phyloP scores from a whole-genome alignment of 1,140 invertebrate species.

The Tenebrio molitor region DNA sequence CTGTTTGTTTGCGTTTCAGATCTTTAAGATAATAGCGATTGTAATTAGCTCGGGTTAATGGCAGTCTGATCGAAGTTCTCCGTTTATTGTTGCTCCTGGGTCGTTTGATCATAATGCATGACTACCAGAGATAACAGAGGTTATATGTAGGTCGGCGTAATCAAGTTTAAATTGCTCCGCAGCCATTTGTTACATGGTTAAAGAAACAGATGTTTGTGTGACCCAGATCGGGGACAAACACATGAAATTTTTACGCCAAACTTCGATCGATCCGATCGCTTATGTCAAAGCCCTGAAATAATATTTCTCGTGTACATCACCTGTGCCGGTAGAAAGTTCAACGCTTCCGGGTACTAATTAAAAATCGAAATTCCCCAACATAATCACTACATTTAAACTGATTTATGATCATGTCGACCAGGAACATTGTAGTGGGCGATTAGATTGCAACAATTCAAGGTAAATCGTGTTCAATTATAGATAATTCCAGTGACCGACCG shows the following conservation, averaged over 20 bases:
- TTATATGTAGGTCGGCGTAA: slow-evolving; percentile 41
- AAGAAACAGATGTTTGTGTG: slow-evolving; percentile 46
- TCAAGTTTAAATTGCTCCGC: slow-evolving; percentile 42
- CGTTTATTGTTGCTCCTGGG: slow-evolving; percentile 10
- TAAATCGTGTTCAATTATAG: slow-evolving; percentile 30
- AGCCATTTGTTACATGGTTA: slow-evolving; percentile 42
- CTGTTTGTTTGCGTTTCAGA: neutral
- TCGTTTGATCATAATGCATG: slow-evolving; percentile 42
- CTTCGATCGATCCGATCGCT: slow-evolving; percentile 5
- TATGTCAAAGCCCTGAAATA: neutral
- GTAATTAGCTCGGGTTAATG: slow-evolving; percentile 36
- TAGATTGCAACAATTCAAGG: slow-evolving; percentile 36
- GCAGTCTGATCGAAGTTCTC: slow-evolving; percentile 36
- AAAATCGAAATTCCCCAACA: slow-evolving; percentile 27
- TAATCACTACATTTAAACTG: neutral
- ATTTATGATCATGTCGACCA: slow-evolving; percentile 17
- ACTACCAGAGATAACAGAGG: slow-evolving; percentile 40
- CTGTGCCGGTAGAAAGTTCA: slow-evolving; percentile 25
- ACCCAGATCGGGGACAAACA: slow-evolving; percentile 36
- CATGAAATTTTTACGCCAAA: slow-evolving; percentile 17
- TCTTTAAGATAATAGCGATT: slow-evolving; percentile 5
- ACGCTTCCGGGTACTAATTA: slow-evolving; percentile 41
- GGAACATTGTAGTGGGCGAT: slow-evolving; percentile 23
- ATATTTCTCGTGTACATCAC: neutral
- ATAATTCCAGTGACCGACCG: slow-evolving; percentile 25